A percentile compares a stretch with the other conserved stretches of the same genome.
Evolutionary conservation across 2,113 vertebrate species (phyloP).

Genomic region (Diphyllodes magnificus): DNA sequence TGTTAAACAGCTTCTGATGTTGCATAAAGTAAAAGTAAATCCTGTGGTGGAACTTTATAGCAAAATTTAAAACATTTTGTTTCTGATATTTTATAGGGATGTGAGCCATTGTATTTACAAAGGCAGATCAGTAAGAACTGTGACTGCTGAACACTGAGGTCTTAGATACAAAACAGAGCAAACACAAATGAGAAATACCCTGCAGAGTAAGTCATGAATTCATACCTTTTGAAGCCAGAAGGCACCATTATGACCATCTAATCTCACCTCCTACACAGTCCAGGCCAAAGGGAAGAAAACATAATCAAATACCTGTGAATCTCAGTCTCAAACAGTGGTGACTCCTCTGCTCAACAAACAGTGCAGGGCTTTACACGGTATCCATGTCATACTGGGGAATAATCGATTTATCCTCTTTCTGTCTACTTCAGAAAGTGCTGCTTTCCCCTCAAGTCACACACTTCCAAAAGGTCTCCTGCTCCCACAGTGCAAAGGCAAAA

Average conservation of each 20-base stretch:
- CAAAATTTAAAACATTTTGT: slow-evolving; percentile 28
- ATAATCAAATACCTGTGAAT: not conserved
- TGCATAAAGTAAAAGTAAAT: slow-evolving; percentile 47
- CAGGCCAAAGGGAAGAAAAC: not conserved
- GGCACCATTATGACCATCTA: not conserved
- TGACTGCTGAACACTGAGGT: not conserved
- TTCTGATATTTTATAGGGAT: slow-evolving; percentile 23
- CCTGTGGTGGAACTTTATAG: not conserved
- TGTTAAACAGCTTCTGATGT: slow-evolving; percentile 15
- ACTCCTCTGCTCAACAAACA: not conserved
- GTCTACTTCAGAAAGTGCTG: not conserved
- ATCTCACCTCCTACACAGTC: not conserved
- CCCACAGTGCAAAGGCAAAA: not conserved
- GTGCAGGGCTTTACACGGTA: not conserved
- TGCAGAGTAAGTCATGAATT: not conserved
- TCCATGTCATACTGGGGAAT: not conserved
- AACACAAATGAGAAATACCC: not conserved
- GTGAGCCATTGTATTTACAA: slow-evolving; percentile 26
- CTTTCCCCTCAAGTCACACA: not conserved
- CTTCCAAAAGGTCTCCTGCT: not conserved
- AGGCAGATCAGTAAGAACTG: not conserved
- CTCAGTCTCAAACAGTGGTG: not conserved
- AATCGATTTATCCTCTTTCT: not conserved
- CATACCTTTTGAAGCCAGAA: not conserved
- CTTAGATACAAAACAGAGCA: not conserved